phyloP scores from a whole-genome alignment of 2,797 vertebrate genomes.

The Holocentrus rufus region DNA sequence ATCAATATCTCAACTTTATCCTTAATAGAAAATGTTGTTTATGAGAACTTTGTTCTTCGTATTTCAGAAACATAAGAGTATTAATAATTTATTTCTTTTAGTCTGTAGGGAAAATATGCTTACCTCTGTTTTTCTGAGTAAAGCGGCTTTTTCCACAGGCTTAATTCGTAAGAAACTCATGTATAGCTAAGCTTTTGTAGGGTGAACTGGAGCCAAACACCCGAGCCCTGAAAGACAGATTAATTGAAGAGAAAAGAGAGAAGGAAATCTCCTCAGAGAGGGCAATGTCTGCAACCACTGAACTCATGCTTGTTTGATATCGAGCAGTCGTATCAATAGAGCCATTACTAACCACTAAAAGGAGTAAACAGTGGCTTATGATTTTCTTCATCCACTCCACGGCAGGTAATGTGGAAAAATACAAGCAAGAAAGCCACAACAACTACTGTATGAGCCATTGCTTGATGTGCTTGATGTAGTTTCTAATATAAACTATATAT shows the following conservation, averaged over 20 bases:
- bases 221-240: background rate
- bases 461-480: no score
- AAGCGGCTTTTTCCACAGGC: slow-evolving; percentile 27
- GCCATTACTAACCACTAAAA: background rate
- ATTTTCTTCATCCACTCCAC: background rate
- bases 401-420: no score
- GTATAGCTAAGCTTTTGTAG: slow-evolving; percentile 16
- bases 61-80: background rate
- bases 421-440: no score
- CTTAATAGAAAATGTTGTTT: background rate
- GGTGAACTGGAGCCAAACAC: slow-evolving; percentile 6
- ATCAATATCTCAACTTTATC: no score
- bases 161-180: slow-evolving; percentile 31
- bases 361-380: background rate
- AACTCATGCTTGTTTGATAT: background rate
- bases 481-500: no score
- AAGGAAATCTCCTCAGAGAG: background rate
- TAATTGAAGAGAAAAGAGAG: background rate
- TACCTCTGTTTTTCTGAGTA: slow-evolving; percentile 8
- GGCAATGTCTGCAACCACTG: background rate
- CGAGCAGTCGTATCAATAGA: background rate
- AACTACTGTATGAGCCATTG: no score
- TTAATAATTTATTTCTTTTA: background rate
- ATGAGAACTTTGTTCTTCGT: background rate
- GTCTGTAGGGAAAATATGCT: slow-evolving; percentile 9